phyloP scores from a whole-genome alignment of 1,140 invertebrate genomes.

The Eciton burchellii region DNA sequence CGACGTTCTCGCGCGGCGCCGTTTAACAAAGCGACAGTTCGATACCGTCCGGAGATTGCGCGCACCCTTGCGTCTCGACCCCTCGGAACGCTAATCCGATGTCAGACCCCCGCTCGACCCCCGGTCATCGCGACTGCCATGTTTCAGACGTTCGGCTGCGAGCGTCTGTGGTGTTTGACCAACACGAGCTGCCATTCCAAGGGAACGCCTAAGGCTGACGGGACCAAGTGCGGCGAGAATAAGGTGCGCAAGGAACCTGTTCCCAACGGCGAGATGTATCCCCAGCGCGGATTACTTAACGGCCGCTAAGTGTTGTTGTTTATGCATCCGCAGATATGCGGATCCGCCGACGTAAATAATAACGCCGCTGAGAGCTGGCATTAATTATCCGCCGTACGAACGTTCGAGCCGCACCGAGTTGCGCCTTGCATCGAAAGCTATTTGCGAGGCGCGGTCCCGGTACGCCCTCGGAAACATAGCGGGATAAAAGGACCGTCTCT shows the following conservation, averaged over 20 bases:
- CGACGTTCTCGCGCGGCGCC: neutral
- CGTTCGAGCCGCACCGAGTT: slow-evolving; percentile 8
- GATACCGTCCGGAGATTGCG: neutral
- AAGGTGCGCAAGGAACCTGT: slow-evolving; percentile 79
- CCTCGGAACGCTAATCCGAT: slow-evolving; percentile 28
- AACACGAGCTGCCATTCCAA: slow-evolving; percentile 44
- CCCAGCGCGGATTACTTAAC: slow-evolving; percentile 42
- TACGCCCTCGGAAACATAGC: slow-evolving; percentile 42
- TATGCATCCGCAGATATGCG: slow-evolving; percentile 47
- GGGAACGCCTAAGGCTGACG: slow-evolving; percentile 88
- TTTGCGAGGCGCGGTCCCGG: slow-evolving; percentile 27
- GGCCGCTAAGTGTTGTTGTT: slow-evolving; percentile 53
- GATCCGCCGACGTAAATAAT: slow-evolving; percentile 37
- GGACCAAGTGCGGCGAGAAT: slow-evolving; percentile 88
- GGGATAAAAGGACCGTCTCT: slow-evolving; percentile 38
- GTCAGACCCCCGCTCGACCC: neutral
- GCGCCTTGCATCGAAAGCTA: slow-evolving; percentile 48
- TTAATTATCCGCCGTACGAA: slow-evolving; percentile 45
- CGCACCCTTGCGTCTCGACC: neutral
- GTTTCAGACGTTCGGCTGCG: slow-evolving; percentile 81
- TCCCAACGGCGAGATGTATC: slow-evolving; percentile 30
- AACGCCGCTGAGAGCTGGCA: slow-evolving; percentile 35
- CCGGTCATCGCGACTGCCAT: slow-evolving; percentile 26
- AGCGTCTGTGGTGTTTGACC: slow-evolving; percentile 86
- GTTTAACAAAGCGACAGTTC: neutral